These are phyloP conservation scores for Oenanthe melanoleuca DNA, from an alignment of 2,113 vertebrate genomes.

Conservation along the genomic window DNA sequence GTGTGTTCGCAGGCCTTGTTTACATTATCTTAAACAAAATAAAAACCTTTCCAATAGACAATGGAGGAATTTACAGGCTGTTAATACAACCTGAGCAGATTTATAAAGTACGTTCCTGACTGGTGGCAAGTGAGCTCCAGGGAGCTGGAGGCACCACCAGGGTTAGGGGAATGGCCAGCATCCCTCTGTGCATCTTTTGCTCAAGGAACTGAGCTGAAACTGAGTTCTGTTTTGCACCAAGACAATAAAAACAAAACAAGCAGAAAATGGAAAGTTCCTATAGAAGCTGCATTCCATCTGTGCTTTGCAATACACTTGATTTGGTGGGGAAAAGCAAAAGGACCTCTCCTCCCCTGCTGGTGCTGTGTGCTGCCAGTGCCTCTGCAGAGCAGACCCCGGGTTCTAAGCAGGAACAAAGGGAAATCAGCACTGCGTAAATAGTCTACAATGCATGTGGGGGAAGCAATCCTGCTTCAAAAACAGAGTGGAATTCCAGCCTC, in stretches of 20 bases:
- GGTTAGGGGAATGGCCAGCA: background rate
- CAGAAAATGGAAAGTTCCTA: background rate
- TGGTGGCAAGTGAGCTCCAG: background rate
- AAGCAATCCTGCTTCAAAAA: constrained; percentile 7
- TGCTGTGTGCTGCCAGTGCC: background rate
- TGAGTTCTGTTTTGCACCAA: background rate
- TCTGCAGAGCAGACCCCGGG: background rate
- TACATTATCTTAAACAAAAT: constrained; percentile 48
- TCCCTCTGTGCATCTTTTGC: background rate
- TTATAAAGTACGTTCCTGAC: background rate
- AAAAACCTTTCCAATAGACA: constrained; percentile 40
- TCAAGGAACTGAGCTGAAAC: background rate
- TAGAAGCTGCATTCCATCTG: background rate
- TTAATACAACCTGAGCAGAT: constrained; percentile 14
- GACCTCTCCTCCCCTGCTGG: background rate
- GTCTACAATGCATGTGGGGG: background rate
- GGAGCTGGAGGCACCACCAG: background rate
- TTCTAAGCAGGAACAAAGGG: constrained; percentile 19
- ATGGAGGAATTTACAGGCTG: constrained; percentile 38
- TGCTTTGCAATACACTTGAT: background rate
- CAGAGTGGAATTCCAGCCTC: constrained; percentile 46
- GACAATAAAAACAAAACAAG: background rate
- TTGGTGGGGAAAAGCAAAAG: background rate
- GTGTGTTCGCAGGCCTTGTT: constrained; percentile 62
- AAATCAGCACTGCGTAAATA: background rate